These are phyloP conservation scores for Elysia chlorotica DNA, from an alignment of 1,140 invertebrate genomes.

Conservation along the genomic window DNA sequence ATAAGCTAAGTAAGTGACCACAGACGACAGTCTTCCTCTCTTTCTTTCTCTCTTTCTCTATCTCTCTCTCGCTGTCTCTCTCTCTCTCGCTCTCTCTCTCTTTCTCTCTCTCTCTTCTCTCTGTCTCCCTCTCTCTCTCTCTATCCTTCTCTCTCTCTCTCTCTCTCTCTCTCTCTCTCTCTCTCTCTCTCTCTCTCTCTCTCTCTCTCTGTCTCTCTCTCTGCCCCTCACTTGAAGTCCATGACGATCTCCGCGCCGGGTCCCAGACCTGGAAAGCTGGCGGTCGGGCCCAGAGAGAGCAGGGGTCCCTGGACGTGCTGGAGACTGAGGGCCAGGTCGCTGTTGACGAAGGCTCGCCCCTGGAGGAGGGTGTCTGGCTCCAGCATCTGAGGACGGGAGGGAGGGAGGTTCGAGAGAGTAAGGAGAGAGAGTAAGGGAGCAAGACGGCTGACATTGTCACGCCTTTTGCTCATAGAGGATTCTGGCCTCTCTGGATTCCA, in stretches of 20 bases:
- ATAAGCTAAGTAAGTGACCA: no score
- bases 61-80: not conserved
- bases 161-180: not conserved
- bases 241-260: slow-evolving; percentile 24
- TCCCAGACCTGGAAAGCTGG: slow-evolving; percentile 24
- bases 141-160: not conserved
- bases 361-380: slow-evolving; percentile 31
- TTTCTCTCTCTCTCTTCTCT: not conserved
- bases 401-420: no score
- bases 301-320: slow-evolving; percentile 45
- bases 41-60: not conserved
- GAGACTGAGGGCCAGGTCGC: slow-evolving; percentile 29
- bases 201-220: not conserved
- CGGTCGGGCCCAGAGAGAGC: slow-evolving; percentile 37
- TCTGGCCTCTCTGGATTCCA: no score
- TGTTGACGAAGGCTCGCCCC: slow-evolving; percentile 27
- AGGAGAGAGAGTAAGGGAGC: no score
- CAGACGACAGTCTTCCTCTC: not conserved
- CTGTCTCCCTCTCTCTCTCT: slow-evolving; percentile 5
- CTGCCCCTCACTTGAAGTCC: slow-evolving; percentile 19
- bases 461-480: no score
- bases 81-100: slow-evolving; percentile 3
- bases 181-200: not conserved
- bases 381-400: no score
- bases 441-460: no score